Evolutionary conservation across 2,113 vertebrate genomes (phyloP).

Genomic region (Tupaia chinensis): DNA sequence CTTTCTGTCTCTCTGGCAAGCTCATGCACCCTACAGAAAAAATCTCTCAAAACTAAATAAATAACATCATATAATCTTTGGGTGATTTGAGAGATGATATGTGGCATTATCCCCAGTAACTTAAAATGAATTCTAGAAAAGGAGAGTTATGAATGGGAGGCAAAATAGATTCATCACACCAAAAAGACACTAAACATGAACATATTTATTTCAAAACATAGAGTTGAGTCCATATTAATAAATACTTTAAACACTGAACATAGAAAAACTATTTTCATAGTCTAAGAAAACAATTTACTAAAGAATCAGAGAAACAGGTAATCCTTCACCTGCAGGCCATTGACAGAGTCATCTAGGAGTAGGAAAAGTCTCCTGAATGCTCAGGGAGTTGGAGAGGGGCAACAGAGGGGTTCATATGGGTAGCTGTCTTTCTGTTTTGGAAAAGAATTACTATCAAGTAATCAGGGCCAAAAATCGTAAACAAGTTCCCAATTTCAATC

Average conservation of each 20-base stretch:
- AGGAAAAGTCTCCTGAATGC: neutral
- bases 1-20: no score
- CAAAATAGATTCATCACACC: conserved; percentile 28
- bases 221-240: conserved; percentile 62
- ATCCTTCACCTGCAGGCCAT: neutral
- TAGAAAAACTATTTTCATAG: conserved; percentile 53
- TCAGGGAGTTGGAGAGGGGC: no score
- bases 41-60: no score
- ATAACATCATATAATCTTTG: neutral
- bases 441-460: neutral
- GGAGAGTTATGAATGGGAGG: neutral
- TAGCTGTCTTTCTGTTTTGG: neutral
- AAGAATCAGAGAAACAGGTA: conserved; percentile 20
- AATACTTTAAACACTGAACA: conserved; percentile 30
- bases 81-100: neutral
- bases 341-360: neutral
- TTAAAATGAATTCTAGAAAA: neutral
- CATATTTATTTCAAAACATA: conserved; percentile 78
- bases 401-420: neutral
- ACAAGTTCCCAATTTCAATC: neutral
- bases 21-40: no score
- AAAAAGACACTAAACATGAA: neutral
- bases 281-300: neutral
- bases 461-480: neutral
- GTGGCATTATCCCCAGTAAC: neutral